These are phyloP conservation scores for Holothuria glaberrima DNA, from an alignment of 35 echinoderm and acorn worm species.

Conservation along the genomic window DNA sequence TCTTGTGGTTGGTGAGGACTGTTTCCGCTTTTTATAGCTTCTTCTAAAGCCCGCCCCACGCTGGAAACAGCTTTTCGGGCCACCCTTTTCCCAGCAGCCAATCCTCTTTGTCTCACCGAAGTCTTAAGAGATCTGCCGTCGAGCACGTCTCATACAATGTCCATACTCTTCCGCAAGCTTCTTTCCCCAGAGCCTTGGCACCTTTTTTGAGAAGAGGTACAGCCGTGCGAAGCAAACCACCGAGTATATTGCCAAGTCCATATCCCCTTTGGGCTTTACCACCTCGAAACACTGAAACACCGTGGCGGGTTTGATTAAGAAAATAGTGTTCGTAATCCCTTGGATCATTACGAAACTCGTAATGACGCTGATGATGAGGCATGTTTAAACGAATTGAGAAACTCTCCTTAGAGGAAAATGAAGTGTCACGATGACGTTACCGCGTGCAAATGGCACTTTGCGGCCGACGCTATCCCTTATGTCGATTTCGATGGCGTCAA, in stretches of 20 bases:
- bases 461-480: constrained; percentile 26
- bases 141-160: neutral
- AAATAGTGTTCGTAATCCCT: no score
- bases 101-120: constrained; percentile 8
- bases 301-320: no score
- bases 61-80: neutral
- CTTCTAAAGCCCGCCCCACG: neutral
- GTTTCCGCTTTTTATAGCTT: neutral
- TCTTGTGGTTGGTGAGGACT: neutral
- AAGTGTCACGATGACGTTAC: constrained; percentile 50
- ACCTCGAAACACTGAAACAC: no score
- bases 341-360: no score
- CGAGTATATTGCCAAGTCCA: no score
- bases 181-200: no score
- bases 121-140: constrained; percentile 7
- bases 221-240: no score
- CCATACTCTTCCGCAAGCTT: no score
- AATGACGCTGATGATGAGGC: no score
- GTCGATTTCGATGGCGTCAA: constrained; percentile 40
- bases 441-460: constrained; percentile 43
- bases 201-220: no score
- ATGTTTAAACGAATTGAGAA: no score
- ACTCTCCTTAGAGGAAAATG: constrained; percentile 50
- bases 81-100: neutral
- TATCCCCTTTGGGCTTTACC: no score